phyloP scores from a whole-genome alignment of 2,797 vertebrate species.

The Clarias pachynema region DNA sequence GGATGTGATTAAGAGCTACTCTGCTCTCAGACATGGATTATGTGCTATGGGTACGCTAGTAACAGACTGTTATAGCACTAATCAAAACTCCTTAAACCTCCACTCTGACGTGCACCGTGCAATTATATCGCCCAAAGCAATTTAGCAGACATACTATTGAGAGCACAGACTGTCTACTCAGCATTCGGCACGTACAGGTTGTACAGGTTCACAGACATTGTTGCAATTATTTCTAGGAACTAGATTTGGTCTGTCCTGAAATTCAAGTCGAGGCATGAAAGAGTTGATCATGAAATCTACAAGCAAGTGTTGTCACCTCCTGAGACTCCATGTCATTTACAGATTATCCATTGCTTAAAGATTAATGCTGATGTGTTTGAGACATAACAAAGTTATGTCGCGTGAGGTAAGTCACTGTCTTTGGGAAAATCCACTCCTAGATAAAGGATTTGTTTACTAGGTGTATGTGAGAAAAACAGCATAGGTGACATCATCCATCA shows the following conservation, averaged over 20 bases:
- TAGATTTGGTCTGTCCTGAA: not conserved
- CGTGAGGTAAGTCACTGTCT: conserved; percentile 14
- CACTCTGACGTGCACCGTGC: not conserved
- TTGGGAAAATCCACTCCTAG: conserved; percentile 28
- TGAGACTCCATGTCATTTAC: conserved; percentile 17
- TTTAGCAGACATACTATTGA: conserved; percentile 40
- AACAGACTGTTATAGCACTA: conserved; percentile 24
- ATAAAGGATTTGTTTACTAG: conserved; percentile 12
- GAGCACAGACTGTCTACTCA: conserved; percentile 28
- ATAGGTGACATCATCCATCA: too few relatives aligned
- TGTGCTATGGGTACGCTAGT: conserved; percentile 13
- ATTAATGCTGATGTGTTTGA: conserved; percentile 27
- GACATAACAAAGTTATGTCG: conserved; percentile 28
- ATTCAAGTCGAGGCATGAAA: not conserved
- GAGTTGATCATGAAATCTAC: not conserved
- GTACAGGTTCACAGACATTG: not conserved
- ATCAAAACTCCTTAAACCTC: conserved; percentile 31
- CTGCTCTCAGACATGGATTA: conserved; percentile 44
- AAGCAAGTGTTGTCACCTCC: not conserved
- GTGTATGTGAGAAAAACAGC: not conserved
- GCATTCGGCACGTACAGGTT: not conserved
- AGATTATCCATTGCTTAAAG: conserved; percentile 31
- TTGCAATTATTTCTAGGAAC: not conserved
- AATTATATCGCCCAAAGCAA: conserved; percentile 37
- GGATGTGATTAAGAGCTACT: conserved; percentile 36